Conservation (phyloP, 2,888 invertebrate species). For the Tridacna crocea region DNA sequence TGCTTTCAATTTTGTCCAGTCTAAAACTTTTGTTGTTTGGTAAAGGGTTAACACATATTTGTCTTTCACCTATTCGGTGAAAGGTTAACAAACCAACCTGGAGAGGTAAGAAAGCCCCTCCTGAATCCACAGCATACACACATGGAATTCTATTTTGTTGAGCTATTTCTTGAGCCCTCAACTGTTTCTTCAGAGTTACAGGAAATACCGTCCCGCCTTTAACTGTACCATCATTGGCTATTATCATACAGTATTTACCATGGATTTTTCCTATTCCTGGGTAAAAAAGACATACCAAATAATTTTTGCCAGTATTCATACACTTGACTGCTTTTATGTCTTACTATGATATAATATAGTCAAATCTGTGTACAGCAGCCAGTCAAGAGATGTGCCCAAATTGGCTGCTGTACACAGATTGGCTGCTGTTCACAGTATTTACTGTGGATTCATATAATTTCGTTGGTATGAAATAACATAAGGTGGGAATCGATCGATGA, state of each 20-base stretch:
- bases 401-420: too few species aligned
- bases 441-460: too few species aligned
- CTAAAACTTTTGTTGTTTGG: too few species aligned
- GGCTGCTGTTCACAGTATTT: too few species aligned
- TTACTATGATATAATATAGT: background rate
- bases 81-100: slow-evolving; percentile 80
- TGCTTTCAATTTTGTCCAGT: too few species aligned
- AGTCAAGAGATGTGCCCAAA: too few species aligned
- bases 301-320: background rate
- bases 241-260: slow-evolving; percentile 84
- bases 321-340: background rate
- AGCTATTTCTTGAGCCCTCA: slow-evolving; percentile 84
- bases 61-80: too few species aligned
- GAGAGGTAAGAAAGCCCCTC: slow-evolving; percentile 85
- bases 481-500: too few species aligned
- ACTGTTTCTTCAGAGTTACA: slow-evolving; percentile 84
- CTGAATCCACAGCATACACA: slow-evolving; percentile 85
- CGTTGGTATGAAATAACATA: too few species aligned
- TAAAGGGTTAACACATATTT: too few species aligned
- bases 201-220: slow-evolving; percentile 86
- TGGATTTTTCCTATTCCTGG: slow-evolving; percentile 84
- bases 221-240: slow-evolving; percentile 85
- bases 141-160: slow-evolving; percentile 83
- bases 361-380: too few species aligned
- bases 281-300: slow-evolving; percentile 32